Conservation (phyloP, 1,140 invertebrate genomes). For the Oreohelix idahoensis region DNA sequence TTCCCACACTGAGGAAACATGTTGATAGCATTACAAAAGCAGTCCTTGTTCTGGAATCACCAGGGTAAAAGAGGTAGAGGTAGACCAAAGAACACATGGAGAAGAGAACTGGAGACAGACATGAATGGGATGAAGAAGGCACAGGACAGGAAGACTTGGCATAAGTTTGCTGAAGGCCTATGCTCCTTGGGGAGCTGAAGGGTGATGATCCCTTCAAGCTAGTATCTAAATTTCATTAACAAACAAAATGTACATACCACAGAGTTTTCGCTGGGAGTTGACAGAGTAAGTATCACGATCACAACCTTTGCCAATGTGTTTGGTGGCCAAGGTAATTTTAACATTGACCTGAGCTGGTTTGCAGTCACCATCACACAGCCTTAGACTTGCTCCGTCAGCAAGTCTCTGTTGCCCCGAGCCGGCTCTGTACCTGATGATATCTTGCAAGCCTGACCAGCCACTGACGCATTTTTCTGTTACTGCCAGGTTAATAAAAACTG, state of each 20-base stretch:
- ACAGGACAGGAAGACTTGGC: too few relatives aligned
- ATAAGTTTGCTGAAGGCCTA: too few relatives aligned
- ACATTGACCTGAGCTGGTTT: conserved; percentile 76
- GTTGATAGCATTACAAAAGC: too few relatives aligned
- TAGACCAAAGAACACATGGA: too few relatives aligned
- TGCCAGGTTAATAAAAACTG: conserved; percentile 95
- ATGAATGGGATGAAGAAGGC: too few relatives aligned
- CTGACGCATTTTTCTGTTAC: conserved; percentile 84
- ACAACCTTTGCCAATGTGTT: conserved; percentile 90
- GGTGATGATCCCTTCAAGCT: too few relatives aligned
- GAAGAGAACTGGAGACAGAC: too few relatives aligned
- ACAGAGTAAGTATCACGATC: conserved; percentile 93
- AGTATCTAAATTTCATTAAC: too few relatives aligned
- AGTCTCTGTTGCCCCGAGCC: conserved; percentile 84
- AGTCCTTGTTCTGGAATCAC: too few relatives aligned
- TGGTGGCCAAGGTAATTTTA: conserved; percentile 82
- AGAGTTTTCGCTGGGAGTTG: conserved; percentile 89
- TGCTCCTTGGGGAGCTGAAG: too few relatives aligned
- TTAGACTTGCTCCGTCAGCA: conserved; percentile 88
- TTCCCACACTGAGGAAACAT: too few relatives aligned
- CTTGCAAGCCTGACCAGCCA: conserved; percentile 80
- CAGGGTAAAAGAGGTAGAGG: too few relatives aligned
- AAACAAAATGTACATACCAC: conserved; percentile 78
- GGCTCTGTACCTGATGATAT: conserved; percentile 92
- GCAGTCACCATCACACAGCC: conserved; percentile 90